These are phyloP conservation scores for Julus scanicus DNA, from an alignment of 2,888 invertebrate genomes.

Conservation along the genomic window DNA sequence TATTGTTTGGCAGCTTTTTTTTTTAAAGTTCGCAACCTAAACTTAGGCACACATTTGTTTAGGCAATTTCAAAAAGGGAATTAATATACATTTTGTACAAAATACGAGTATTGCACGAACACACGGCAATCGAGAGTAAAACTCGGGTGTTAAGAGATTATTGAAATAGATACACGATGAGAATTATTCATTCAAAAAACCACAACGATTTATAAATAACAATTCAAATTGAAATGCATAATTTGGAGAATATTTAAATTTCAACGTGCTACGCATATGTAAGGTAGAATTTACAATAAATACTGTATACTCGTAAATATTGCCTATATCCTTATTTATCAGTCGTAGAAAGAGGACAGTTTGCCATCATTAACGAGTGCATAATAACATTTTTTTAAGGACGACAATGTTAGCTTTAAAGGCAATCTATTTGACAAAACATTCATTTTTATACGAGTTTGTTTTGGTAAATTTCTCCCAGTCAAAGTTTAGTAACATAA, in stretches of 20 bases:
- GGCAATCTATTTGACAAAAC: neutral
- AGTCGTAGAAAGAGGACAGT: neutral
- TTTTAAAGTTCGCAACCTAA: neutral
- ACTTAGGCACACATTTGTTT: neutral
- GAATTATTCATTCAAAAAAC: neutral
- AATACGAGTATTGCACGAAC: neutral
- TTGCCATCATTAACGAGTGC: constrained; percentile 27
- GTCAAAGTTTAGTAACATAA: neutral
- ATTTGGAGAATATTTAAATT: neutral
- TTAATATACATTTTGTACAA: constrained; percentile 20
- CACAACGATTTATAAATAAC: neutral
- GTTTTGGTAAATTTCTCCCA: neutral
- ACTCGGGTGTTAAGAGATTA: neutral
- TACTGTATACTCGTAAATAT: constrained; percentile 6
- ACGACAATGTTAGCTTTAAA: neutral
- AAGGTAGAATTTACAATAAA: neutral
- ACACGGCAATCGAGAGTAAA: neutral
- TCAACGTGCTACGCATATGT: neutral
- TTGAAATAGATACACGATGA: neutral
- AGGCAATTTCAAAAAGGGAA: neutral
- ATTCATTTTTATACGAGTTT: neutral
- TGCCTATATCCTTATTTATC: neutral
- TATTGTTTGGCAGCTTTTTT: neutral
- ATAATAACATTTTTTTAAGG: neutral
- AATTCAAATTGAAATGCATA: neutral